Conservation (phyloP, 2,888 invertebrate genomes). For the Tetropium fuscum region DNA sequence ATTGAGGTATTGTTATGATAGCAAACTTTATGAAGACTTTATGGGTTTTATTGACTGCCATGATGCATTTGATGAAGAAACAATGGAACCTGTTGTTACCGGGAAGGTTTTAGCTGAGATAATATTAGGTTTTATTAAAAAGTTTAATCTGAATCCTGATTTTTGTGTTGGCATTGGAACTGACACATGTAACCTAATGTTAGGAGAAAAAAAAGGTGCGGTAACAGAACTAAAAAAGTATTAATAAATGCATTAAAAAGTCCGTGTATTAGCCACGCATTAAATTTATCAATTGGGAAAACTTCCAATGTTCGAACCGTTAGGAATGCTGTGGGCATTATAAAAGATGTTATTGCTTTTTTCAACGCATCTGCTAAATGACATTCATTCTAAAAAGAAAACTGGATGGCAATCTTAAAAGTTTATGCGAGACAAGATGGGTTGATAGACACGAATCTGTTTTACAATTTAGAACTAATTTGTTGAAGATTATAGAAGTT, state of each 20-base stretch:
- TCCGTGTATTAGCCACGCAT: constrained; percentile 19
- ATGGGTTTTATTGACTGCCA: constrained; percentile 43
- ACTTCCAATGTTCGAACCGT: constrained; percentile 12
- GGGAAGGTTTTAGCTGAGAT: constrained; percentile 19
- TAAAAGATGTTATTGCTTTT: constrained; percentile 25
- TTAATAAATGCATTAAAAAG: constrained; percentile 26
- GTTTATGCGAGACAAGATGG: constrained; percentile 22
- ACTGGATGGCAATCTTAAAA: constrained; percentile 3
- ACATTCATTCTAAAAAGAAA: constrained; percentile 14
- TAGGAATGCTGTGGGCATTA: constrained; percentile 18
- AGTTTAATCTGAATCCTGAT: constrained; percentile 17
- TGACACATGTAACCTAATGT: constrained; percentile 26
- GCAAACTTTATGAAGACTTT: constrained; percentile 36
- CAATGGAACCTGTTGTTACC: constrained; percentile 19
- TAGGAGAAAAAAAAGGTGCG: constrained; percentile 21
- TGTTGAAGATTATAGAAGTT: constrained; percentile 10
- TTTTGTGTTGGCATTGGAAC: constrained; percentile 26
- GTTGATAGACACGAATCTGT: constrained; percentile 8
- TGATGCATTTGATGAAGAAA: constrained; percentile 17
- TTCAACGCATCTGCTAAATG: constrained; percentile 34
- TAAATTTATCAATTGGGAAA: constrained; percentile 23
- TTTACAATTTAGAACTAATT: constrained; percentile 2
- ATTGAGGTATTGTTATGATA: constrained; percentile 44
- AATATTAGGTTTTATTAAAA: constrained; percentile 18
- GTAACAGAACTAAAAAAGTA: constrained; percentile 43